These are phyloP conservation scores for Abrostola triplasia DNA, from an alignment of 2,888 invertebrate genomes.

Conservation along the genomic window DNA sequence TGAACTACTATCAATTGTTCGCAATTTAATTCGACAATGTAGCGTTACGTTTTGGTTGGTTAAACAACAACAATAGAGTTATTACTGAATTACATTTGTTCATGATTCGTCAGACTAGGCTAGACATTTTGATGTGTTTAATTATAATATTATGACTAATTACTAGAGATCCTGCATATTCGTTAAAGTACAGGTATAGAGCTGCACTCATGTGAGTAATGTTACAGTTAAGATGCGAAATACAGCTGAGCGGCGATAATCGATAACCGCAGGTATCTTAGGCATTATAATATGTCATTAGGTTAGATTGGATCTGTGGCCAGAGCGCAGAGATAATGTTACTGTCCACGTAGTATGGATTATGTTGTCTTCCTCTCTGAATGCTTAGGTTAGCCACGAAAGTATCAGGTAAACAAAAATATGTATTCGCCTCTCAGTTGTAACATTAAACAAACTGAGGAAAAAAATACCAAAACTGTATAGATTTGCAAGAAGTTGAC, in stretches of 20 bases:
- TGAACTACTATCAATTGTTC: conserved; percentile 28
- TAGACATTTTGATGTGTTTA: no score
- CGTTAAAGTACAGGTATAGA: no score
- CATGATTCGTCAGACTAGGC: no score
- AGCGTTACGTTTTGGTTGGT: conserved; percentile 5
- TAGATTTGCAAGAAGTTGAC: no score
- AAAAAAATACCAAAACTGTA: no score
- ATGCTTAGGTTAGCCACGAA: no score
- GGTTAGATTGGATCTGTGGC: not conserved
- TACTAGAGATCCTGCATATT: no score
- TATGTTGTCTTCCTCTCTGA: not conserved
- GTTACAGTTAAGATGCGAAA: not conserved
- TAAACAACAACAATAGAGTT: conserved; percentile 1
- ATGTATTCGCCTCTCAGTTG: no score
- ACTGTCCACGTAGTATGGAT: not conserved
- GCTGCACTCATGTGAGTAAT: not conserved
- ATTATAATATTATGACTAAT: no score
- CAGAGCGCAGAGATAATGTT: not conserved
- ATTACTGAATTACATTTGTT: no score
- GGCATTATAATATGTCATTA: conserved; percentile 1
- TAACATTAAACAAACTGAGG: no score
- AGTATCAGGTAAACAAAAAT: no score
- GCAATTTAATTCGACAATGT: conserved; percentile 12
- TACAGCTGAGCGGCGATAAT: not conserved
- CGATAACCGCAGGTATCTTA: conserved; percentile 3